A percentile compares a stretch with the other conserved stretches of the same genome.
These are phyloP conservation scores for Trematomus bernacchii DNA, from an alignment of 2,797 vertebrate species.

Conservation along the genomic window DNA sequence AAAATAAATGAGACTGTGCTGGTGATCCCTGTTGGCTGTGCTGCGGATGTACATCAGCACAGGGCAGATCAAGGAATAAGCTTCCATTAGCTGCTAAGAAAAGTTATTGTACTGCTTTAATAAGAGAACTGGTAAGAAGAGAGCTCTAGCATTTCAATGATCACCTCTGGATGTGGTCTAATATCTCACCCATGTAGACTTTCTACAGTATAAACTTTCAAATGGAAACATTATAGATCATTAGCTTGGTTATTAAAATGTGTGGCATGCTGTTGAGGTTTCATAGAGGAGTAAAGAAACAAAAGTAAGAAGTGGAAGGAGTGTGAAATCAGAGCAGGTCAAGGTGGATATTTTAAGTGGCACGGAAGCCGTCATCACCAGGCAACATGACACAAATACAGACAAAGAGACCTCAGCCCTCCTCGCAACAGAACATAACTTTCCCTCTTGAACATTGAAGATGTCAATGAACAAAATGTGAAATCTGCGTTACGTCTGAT, in stretches of 20 bases:
- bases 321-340: conserved; percentile 38
- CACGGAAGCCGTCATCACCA: conserved; percentile 8
- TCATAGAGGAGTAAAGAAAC: conserved; percentile 16
- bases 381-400: conserved; percentile 19
- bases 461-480: neutral
- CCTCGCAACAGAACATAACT: conserved; percentile 16
- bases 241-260: neutral
- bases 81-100: conserved; percentile 48
- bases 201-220: neutral
- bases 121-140: conserved; percentile 43
- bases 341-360: conserved; percentile 11
- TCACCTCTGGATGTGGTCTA: conserved; percentile 45
- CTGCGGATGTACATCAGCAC: conserved; percentile 52
- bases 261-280: neutral
- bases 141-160: conserved; percentile 47
- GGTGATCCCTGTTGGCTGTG: conserved; percentile 61
- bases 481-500: neutral
- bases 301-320: conserved; percentile 18
- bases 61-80: conserved; percentile 54
- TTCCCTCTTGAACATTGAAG: neutral
- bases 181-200: conserved; percentile 30
- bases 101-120: conserved; percentile 52
- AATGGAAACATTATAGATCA: neutral
- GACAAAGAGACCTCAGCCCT: conserved; percentile 5
- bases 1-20: conserved; percentile 62